Base-by-base conservation (phyloP, 2,113 vertebrate species). In the Urocolius indicus region DNA sequence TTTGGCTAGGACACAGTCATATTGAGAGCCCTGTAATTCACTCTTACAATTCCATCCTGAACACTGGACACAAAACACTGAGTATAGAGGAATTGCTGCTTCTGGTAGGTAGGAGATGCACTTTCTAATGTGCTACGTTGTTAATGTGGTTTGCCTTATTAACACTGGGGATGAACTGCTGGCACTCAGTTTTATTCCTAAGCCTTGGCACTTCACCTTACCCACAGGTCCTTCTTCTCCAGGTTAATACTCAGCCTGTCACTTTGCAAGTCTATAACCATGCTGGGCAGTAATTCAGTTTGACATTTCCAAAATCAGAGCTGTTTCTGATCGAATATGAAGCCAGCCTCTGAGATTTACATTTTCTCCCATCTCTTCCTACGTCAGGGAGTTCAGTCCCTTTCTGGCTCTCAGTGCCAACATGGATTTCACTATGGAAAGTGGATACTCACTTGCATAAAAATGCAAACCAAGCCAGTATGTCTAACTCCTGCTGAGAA, bases 151-250 rank as follows among this genome's bases (percentile, higher is more conserved):
- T 81, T 80, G 22, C 29, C 22, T 43, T 36, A 21, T 21, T 66
- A 22, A 9, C 24, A 46, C 13, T 17, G 9, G 38, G 17, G 55
- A 20, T 16, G 27, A 74, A 61, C 4, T 6, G 12, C 29, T 51
- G 34, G 3, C 38, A 19, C 22, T 52, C 7, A 9, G 38, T 30
- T 85, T 88, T 52, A 30, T 38, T 87, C 45, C 36, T 58, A 19
- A 1, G 46, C 6, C 32, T 43, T 18, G 48, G 45, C 19, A 13
- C 21, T 26, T 36, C 2, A 15, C 0, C 0, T 48, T 30, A 30
- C 4, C 4, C 29, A 34, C 69, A 54, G 7, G 18, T 58, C 51
- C 41, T 76, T 38, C 32, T 78, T 38, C 36, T 76, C 66, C 29
- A 8, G 4, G 20, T 45, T 76, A 38, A 55, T 46, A 49, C 41